phyloP scores from a whole-genome alignment of 1,140 invertebrate genomes.

The Agrypnia vestita region DNA sequence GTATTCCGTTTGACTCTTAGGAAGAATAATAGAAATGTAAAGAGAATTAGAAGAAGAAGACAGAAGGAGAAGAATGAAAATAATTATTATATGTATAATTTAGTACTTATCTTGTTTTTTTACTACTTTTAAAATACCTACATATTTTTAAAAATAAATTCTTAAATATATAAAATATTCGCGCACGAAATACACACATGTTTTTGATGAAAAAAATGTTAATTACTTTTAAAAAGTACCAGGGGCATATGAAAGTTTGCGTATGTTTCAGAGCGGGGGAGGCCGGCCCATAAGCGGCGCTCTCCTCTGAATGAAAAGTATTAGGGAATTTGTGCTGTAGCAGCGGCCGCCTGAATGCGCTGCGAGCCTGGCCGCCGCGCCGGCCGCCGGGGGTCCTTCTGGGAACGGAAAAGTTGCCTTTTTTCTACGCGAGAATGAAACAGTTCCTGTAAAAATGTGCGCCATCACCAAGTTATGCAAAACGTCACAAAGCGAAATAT shows the following conservation, averaged over 20 bases:
- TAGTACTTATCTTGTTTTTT: too few relatives aligned
- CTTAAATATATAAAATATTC: too few relatives aligned
- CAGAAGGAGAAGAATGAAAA: too few relatives aligned
- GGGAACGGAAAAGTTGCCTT: background rate
- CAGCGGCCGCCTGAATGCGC: slow-evolving; percentile 1
- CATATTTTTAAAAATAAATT: too few relatives aligned
- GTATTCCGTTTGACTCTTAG: too few relatives aligned
- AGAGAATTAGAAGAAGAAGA: too few relatives aligned
- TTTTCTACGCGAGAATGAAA: background rate
- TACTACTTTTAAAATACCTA: too few relatives aligned
- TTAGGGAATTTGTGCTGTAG: slow-evolving; percentile 15
- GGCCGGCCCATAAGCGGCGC: background rate
- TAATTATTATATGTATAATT: too few relatives aligned
- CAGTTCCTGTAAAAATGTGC: background rate
- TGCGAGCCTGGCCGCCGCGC: too few relatives aligned
- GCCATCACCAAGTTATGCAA: background rate
- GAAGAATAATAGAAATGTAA: too few relatives aligned
- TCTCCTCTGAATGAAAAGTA: slow-evolving; percentile 14
- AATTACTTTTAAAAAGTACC: slow-evolving; percentile 33
- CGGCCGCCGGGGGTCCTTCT: too few relatives aligned
- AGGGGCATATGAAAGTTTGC: slow-evolving; percentile 14
- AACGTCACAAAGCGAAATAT: slow-evolving; percentile 15
- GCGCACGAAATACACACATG: too few relatives aligned
- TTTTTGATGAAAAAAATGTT: background rate
- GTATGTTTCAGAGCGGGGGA: background rate